Conservation (phyloP, 2,888 invertebrate genomes). For the Lamproptera curius region DNA sequence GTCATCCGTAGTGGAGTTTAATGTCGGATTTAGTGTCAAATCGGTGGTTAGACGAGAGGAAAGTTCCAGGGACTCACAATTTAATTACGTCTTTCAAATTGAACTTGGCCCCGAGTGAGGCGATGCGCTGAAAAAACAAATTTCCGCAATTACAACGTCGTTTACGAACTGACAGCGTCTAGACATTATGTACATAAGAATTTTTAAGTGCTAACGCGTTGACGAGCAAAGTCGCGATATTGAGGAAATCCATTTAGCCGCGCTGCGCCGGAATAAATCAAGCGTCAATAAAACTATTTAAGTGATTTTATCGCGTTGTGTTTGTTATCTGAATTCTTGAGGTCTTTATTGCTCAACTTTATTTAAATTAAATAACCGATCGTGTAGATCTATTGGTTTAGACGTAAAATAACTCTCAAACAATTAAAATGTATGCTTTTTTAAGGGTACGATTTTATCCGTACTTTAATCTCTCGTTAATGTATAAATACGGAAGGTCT, state of each 20-base stretch:
- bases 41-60: not conserved
- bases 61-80: not conserved
- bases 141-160: conserved; percentile 5
- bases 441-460: not conserved
- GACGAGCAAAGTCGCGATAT: conserved; percentile 39
- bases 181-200: conserved; percentile 36
- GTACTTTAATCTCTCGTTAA: not conserved
- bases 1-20: no score
- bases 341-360: not conserved
- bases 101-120: not conserved
- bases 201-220: conserved; percentile 16
- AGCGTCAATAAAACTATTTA: conserved; percentile 24
- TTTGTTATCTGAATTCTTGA: not conserved
- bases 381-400: not conserved
- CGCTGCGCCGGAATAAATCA: no score
- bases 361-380: not conserved
- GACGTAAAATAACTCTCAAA: not conserved
- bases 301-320: not conserved
- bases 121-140: conserved; percentile 3
- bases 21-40: no score
- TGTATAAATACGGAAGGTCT: not conserved
- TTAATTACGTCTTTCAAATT: not conserved
- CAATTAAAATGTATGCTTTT: not conserved
- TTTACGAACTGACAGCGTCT: conserved; percentile 21
- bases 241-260: conserved; percentile 60